Evolutionary conservation across 1,140 invertebrate genomes (phyloP), one percentile per base, ranked within the genome.

Genomic region (Dendrolimus punctatus): DNA sequence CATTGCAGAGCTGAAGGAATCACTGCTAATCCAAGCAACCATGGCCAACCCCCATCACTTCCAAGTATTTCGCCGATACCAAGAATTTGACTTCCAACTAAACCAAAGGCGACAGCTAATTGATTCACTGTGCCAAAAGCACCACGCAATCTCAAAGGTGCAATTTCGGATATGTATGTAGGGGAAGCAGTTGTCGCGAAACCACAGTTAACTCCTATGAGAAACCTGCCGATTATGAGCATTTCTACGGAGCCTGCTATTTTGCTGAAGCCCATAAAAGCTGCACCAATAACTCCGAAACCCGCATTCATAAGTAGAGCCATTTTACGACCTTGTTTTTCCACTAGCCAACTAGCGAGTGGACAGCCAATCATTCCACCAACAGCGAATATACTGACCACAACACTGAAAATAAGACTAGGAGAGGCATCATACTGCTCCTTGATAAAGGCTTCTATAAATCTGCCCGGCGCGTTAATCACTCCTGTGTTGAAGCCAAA

Each of bases 401-500:
- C 95, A 58, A 98, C 88, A 44, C 96, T 95, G 88, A 96, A 98
- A 38, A 98, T 83, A 60, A 92, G 90, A 59, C 93, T 91, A 57
- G 96, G 90, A 58, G 91, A 88, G 23, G 73, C 71, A 6, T 71
- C 50, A 81, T 97, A 95, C 44, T 96, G 94, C 70, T 94, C 92
- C 71, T 93, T 94, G 89, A 99, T 98, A 83, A 98, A 99, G 61
- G 93, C 93, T 82, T 98, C 94, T 66, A 99, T 98, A 80, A 96
- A 95, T 89, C 89, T 89, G 89, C 97, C 93, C 43, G 98, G 98
- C 55, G 97, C 95, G 89, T 99, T 99, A 77, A 99, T 98, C 55
- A 99, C 98, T 62, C 98, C 98, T 6, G 97, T 99, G 85, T 99
- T 99, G 90, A 98, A 99, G 63, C 98, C 98, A 87, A 99, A 99